phyloP scores from a whole-genome alignment of 2,888 invertebrate species.

The Oxyscelio sp. region DNA sequence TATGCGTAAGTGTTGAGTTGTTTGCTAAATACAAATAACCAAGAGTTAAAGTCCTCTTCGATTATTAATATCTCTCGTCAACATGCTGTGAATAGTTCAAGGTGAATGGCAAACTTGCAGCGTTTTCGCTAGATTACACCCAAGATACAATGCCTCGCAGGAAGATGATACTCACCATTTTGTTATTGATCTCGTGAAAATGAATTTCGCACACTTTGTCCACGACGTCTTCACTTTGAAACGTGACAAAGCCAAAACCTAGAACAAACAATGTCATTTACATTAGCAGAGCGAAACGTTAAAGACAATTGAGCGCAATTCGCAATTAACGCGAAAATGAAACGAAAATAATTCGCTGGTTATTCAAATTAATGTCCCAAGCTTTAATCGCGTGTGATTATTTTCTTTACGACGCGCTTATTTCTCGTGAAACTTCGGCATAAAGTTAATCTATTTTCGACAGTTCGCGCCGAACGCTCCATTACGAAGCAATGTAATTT shows the following conservation, averaged over 20 bases:
- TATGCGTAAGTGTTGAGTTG: constrained; percentile 66
- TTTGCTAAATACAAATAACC: constrained; percentile 86
- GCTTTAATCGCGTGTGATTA: constrained; percentile 29
- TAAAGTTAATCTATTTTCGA: constrained; percentile 39
- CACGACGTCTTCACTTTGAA: constrained; percentile 96
- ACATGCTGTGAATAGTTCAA: constrained; percentile 48
- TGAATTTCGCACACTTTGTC: constrained; percentile 98
- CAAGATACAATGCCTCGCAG: constrained; percentile 47
- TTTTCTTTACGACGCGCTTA: constrained; percentile 10
- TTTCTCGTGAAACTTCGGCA: neutral
- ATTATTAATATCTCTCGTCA: constrained; percentile 85
- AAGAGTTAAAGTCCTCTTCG: constrained; percentile 77
- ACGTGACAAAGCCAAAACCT: constrained; percentile 97
- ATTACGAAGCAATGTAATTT: constrained; percentile 78
- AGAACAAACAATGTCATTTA: constrained; percentile 97
- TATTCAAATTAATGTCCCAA: neutral
- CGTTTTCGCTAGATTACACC: constrained; percentile 49
- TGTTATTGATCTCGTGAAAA: constrained; percentile 97
- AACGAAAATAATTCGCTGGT: constrained; percentile 38
- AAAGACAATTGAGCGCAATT: constrained; percentile 33
- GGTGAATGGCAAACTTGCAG: constrained; percentile 89
- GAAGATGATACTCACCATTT: constrained; percentile 95
- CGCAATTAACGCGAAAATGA: constrained; percentile 33
- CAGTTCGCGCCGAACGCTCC: constrained; percentile 11
- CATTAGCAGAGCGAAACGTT: constrained; percentile 90